Evolutionary conservation across 1,140 invertebrate species (phyloP).

Genomic region (Euura lappo): DNA sequence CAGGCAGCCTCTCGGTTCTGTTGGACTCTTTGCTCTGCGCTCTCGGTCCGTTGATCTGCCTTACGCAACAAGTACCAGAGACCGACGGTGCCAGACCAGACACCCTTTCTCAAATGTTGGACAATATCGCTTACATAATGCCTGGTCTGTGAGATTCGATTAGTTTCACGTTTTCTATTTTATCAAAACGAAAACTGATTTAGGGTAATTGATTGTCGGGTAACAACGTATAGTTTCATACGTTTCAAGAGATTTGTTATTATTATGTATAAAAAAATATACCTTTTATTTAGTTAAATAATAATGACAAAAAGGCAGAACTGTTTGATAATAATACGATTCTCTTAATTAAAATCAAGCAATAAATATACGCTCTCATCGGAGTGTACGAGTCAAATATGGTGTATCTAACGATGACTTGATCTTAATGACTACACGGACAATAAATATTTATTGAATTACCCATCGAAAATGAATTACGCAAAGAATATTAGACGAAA

Average conservation of each 20-base stretch:
- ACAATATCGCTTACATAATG: conserved; percentile 97
- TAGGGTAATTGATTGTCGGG: not conserved
- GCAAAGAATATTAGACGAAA: too few species aligned
- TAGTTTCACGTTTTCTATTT: conserved; percentile 24
- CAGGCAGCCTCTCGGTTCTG: conserved; percentile 92
- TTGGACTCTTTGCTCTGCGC: conserved; percentile 94
- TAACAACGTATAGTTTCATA: conserved; percentile 2
- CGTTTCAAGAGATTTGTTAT: not conserved
- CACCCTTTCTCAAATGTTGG: conserved; percentile 78
- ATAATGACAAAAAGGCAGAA: not conserved
- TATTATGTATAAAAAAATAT: conserved; percentile 10
- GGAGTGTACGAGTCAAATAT: not conserved
- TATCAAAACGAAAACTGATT: conserved; percentile 14
- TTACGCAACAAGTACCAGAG: conserved; percentile 84
- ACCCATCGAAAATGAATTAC: too few species aligned
- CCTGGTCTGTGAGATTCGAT: conserved; percentile 77
- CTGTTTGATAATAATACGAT: not conserved
- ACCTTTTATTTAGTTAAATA: conserved; percentile 1
- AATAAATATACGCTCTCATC: not conserved
- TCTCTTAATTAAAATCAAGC: not conserved
- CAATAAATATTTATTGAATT: not conserved
- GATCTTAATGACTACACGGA: not conserved
- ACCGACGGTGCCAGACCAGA: conserved; percentile 74
- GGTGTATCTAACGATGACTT: not conserved
- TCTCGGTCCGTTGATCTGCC: conserved; percentile 85